Conservation (phyloP, 2,888 invertebrate genomes). For the Chydorus sphaericus region DNA sequence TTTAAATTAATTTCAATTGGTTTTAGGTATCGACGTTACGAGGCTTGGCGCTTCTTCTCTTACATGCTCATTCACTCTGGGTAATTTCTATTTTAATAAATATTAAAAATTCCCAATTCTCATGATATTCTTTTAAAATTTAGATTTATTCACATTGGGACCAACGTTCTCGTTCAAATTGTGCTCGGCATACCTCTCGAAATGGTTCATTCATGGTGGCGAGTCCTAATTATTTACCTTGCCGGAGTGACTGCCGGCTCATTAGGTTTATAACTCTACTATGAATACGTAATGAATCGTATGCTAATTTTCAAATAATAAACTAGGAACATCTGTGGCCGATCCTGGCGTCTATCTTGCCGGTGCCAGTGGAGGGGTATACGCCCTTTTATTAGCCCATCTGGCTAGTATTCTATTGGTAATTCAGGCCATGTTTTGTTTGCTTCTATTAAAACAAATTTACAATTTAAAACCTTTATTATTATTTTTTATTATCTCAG, state of each 20-base stretch:
- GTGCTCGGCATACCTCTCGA: conserved; percentile 87
- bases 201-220: conserved; percentile 92
- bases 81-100: conserved; percentile 30
- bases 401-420: conserved; percentile 81
- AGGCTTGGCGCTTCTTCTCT: conserved; percentile 84
- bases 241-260: conserved; percentile 76
- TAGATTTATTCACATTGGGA: conserved; percentile 71
- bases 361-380: conserved; percentile 84
- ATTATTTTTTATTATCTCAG: conserved; percentile 35
- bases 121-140: conserved; percentile 14
- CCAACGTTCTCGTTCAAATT: conserved; percentile 81
- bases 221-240: conserved; percentile 66
- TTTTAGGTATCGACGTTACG: conserved; percentile 57
- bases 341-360: conserved; percentile 68
- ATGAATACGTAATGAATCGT: no score
- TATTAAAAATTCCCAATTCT: not conserved
- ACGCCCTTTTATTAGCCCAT: conserved; percentile 84
- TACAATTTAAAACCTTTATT: not conserved
- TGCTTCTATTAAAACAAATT: not conserved
- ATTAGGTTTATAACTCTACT: no score
- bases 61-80: conserved; percentile 96
- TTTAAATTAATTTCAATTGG: no score
- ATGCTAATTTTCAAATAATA: no score
- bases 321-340: conserved; percentile 62
- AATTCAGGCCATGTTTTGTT: conserved; percentile 21